Evolutionary conservation across 2,113 vertebrate species (phyloP).

Genomic region (Lagenorhynchus albirostris): DNA sequence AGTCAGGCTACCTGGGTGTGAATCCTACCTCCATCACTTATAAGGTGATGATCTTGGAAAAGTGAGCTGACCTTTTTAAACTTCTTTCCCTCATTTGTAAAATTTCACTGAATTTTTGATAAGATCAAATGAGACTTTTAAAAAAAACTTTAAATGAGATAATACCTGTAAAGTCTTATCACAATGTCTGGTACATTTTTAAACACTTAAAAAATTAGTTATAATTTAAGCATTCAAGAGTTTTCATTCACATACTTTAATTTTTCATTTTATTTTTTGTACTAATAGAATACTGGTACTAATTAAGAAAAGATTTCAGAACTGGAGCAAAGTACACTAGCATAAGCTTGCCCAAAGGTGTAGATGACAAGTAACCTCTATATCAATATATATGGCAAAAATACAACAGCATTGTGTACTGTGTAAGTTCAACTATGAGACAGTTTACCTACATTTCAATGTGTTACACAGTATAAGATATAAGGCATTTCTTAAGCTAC

Average conservation of each 20-base stretch:
- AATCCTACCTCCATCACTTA: neutral
- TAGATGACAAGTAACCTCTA: neutral
- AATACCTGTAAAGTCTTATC: neutral
- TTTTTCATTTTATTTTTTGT: neutral
- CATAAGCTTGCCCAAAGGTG: neutral
- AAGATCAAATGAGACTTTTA: neutral
- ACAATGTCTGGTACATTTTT: neutral
- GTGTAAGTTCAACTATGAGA: neutral
- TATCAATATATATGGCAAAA: neutral
- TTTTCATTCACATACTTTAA: slow-evolving; percentile 3
- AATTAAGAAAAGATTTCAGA: slow-evolving; percentile 16
- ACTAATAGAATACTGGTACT: neutral
- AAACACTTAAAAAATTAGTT: neutral
- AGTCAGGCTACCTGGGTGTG: neutral
- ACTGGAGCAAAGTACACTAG: neutral
- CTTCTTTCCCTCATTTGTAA: slow-evolving; percentile 13
- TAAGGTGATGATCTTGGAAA: neutral
- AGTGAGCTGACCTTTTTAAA: neutral
- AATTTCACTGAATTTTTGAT: slow-evolving; percentile 9
- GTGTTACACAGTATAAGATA: neutral
- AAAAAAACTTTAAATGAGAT: neutral
- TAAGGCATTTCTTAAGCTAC: neutral
- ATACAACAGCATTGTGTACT: neutral
- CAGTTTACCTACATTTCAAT: neutral
- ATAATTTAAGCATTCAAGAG: slow-evolving; percentile 1